phyloP scores from a whole-genome alignment of 2,113 vertebrate genomes.

The Callorhinus ursinus region DNA sequence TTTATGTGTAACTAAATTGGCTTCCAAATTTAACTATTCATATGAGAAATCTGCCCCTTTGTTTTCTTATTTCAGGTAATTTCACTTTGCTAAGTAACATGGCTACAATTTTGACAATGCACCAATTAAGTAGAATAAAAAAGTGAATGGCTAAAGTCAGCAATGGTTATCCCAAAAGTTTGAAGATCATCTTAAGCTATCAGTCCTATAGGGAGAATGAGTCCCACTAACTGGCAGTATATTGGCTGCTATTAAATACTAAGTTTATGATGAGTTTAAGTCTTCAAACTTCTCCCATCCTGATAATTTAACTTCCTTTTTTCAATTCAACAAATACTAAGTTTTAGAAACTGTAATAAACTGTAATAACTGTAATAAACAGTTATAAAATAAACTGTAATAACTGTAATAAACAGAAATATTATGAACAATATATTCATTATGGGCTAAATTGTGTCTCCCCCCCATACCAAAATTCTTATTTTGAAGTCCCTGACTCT shows the following conservation, averaged over 20 bases:
- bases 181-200: constrained; percentile 26
- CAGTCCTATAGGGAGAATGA: neutral
- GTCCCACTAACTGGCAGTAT: neutral
- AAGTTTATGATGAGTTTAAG: neutral
- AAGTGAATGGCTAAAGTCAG: neutral
- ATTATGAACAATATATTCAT: neutral
- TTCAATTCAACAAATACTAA: constrained; percentile 39
- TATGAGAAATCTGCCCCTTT: constrained; percentile 22
- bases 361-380: neutral
- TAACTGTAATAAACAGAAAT: neutral
- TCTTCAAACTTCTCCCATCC: neutral
- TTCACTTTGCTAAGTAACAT: constrained; percentile 47
- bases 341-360: neutral
- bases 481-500: neutral
- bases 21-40: neutral
- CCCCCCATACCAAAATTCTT: neutral
- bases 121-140: neutral
- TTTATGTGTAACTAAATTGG: neutral
- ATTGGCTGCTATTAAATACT: neutral
- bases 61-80: constrained; percentile 40
- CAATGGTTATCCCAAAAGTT: neutral
- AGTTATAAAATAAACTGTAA: neutral
- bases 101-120: neutral
- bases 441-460: neutral
- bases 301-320: constrained; percentile 16